phyloP scores from a whole-genome alignment of 2,888 invertebrate species.

The Drosophila glabriapex region DNA sequence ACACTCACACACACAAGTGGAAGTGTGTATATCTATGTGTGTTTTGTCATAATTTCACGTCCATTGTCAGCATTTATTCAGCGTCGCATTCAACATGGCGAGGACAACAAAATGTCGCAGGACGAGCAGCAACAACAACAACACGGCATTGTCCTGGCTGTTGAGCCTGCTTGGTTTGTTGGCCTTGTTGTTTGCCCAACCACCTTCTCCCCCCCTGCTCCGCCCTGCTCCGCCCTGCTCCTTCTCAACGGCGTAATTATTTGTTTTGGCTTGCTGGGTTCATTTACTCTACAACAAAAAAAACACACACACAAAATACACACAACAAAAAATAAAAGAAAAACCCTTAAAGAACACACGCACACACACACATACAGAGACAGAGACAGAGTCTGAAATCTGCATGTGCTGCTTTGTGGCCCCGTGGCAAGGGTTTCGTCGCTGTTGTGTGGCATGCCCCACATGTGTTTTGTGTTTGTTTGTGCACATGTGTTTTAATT shows the following conservation, averaged over 20 bases:
- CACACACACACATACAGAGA: constrained; percentile 30
- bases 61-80: constrained; percentile 77
- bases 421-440: constrained; percentile 60
- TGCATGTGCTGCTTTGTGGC: constrained; percentile 30
- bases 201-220: constrained; percentile 24
- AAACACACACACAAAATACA: constrained; percentile 36
- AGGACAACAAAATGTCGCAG: constrained; percentile 36
- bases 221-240: neutral
- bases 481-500: constrained; percentile 72
- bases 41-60: constrained; percentile 70
- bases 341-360: constrained; percentile 53
- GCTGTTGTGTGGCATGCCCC: constrained; percentile 54
- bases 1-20: neutral
- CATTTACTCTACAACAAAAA: constrained; percentile 67
- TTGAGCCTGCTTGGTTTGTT: constrained; percentile 37
- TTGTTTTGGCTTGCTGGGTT: constrained; percentile 80
- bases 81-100: constrained; percentile 66
- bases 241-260: constrained; percentile 66
- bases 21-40: constrained; percentile 15
- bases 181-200: constrained; percentile 31
- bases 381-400: constrained; percentile 24
- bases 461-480: constrained; percentile 54
- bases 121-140: constrained; percentile 27
- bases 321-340: constrained; percentile 41
- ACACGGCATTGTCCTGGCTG: constrained; percentile 55